A percentile compares a stretch with the other conserved stretches of the same genome.
phyloP scores from a whole-genome alignment of 1,140 invertebrate species.

The Brachionus asplanchnoidis region DNA sequence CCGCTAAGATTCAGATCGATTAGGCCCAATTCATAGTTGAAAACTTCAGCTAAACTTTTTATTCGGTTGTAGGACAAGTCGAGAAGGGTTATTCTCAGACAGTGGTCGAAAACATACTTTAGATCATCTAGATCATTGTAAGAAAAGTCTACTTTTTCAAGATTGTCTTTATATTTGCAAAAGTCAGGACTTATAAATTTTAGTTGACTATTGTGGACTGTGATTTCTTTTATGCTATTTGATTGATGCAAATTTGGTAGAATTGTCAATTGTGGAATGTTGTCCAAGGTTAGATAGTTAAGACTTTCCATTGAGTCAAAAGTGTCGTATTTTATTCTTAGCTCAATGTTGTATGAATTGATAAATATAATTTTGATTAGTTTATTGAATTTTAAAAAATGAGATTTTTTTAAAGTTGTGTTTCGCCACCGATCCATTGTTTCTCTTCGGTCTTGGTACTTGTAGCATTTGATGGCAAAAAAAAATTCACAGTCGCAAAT shows the following conservation, averaged over 20 bases:
- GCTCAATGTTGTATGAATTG: background rate
- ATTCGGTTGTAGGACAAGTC: conserved; percentile 26
- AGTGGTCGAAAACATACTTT: conserved; percentile 3
- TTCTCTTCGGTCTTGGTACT: background rate
- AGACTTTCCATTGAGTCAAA: background rate
- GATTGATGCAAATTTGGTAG: background rate
- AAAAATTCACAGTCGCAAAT: background rate
- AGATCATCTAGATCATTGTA: background rate
- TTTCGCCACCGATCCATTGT: background rate
- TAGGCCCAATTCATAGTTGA: background rate
- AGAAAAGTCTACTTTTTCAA: conserved; percentile 6
- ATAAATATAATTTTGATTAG: background rate
- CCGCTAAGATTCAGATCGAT: background rate
- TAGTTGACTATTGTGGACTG: background rate
- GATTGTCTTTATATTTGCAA: background rate
- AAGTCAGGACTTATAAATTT: background rate
- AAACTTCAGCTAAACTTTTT: background rate
- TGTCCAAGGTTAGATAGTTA: background rate
- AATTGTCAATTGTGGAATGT: background rate
- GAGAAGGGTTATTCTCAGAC: background rate
- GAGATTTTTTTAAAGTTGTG: background rate
- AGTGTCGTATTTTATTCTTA: background rate
- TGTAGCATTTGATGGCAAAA: background rate
- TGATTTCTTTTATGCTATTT: background rate
- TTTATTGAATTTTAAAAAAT: background rate